Percentiles rank a stretch among this genome's conserved stretches.
These are phyloP conservation scores for Caenorhabditis sinica DNA, from an alignment of 2,888 invertebrate species.

Conservation along the genomic window DNA sequence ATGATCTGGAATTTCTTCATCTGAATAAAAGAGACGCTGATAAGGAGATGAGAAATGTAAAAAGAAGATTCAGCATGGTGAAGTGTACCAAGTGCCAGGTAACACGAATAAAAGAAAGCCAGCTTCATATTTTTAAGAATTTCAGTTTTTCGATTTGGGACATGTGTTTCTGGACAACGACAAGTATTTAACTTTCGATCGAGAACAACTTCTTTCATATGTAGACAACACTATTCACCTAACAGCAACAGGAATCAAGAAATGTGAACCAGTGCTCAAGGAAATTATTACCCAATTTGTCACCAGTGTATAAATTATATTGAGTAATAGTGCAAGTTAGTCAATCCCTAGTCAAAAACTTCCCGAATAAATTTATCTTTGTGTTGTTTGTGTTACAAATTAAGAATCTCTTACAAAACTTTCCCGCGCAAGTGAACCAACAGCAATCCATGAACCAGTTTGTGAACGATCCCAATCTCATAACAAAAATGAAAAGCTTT, in stretches of 20 bases:
- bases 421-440: background rate
- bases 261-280: background rate
- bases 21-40: conserved; percentile 21
- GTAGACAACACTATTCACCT: conserved; percentile 18
- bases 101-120: background rate
- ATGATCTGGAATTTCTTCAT: conserved; percentile 20
- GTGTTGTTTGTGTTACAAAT: background rate
- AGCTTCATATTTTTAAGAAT: background rate
- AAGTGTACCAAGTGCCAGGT: conserved; percentile 43
- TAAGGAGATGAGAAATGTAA: conserved; percentile 3
- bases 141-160: conserved; percentile 44
- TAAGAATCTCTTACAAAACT: background rate
- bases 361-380: background rate
- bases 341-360: background rate
- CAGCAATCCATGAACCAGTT: background rate
- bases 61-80: conserved; percentile 13
- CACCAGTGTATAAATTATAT: background rate
- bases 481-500: background rate
- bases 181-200: conserved; percentile 29
- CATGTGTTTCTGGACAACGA: conserved; percentile 21
- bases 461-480: background rate
- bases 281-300: background rate
- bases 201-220: background rate
- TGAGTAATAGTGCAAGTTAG: background rate
- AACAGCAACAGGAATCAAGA: background rate